Base-by-base conservation (phyloP, 2,113 vertebrate species). In the Corythornis vintsioides region DNA sequence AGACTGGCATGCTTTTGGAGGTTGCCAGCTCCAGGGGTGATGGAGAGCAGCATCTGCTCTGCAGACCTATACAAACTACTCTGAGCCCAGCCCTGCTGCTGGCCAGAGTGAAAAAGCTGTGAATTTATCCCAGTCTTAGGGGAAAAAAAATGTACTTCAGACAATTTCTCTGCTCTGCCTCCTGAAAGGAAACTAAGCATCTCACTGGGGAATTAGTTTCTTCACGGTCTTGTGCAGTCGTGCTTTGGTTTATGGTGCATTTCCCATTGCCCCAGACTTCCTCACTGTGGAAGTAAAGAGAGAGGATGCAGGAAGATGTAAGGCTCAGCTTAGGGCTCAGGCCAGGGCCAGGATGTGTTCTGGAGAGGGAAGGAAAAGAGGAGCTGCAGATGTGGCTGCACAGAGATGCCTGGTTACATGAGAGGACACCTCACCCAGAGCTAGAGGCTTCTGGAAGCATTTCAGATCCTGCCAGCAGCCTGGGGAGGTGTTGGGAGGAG, bases 391-490 rank as follows among this genome's bases (percentile, higher is more conserved):
- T 9, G 3, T 18, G 64, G 19, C 21, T 63, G 86, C 50, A 7
- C 13, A 78, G 5, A 28, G 55, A 80, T 21, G 9, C 17, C 29
- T 5, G 1, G 35, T 31, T 65, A 38, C 19, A 9, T 13, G 15
- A 4, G 2, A 22, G 65, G 57, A 7, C 19, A 42, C 6, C 38
- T 59, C 0, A 0, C 59, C 66, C n/a, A 22, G 45, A 18, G 52
- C n/a, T 87, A 42, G 38, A 67, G 38, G 19, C n/a, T 47, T 38
- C 4, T 55, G 73, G n/a, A 88, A 40, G 26, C 11, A 21, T 57
- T 72, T 78, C 26, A 71, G 57, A 64, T 28, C 56, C 43, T 74
- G 22, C 16, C 47, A 77, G 55, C 18, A 63, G 21, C 8, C 21
- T 35, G 8, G 18, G 17, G 66, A 86, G 15, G 20, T 45, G 29